A percentile compares a stretch with the other conserved stretches of the same genome.
phyloP scores from a whole-genome alignment of 2,888 invertebrate species.

The Parnassius mnemosyne region DNA sequence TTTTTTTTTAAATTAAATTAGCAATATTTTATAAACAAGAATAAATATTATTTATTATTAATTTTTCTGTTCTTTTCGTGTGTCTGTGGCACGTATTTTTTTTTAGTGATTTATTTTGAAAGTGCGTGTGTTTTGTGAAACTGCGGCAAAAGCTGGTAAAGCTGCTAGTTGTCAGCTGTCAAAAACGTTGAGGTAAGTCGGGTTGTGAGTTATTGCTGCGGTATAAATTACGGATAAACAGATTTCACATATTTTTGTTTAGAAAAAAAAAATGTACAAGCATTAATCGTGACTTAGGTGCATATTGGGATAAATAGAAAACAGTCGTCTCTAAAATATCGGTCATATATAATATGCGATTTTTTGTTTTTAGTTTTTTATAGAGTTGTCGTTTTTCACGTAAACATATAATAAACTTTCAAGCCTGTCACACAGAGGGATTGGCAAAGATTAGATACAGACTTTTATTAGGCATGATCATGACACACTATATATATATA shows the following conservation, averaged over 20 bases:
- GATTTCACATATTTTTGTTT: conserved; percentile 4
- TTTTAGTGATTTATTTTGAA: conserved; percentile 14
- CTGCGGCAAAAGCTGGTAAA: conserved; percentile 43
- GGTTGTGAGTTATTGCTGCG: conserved; percentile 37
- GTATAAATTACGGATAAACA: conserved; percentile 32
- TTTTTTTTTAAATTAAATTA: no score
- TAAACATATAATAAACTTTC: no score
- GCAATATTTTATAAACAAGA: no score
- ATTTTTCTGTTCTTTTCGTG: conserved; percentile 6
- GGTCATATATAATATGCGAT: no score
- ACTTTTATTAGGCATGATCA: no score
- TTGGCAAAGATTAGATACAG: no score
- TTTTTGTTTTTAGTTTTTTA: no score
- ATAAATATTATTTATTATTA: background rate
- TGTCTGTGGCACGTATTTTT: conserved; percentile 3
- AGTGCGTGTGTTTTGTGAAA: conserved; percentile 45
- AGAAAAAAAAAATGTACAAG: background rate
- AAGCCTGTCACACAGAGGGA: no score
- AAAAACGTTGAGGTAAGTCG: conserved; percentile 64
- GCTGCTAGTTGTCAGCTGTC: conserved; percentile 64
- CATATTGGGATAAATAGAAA: background rate
- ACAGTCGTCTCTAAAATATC: no score
- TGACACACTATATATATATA: no score
- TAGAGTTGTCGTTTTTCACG: no score
- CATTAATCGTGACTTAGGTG: background rate